Evolutionary conservation across 2,113 vertebrate species (phyloP), one percentile per base, ranked within the genome.

Genomic region (Sitta europaea): DNA sequence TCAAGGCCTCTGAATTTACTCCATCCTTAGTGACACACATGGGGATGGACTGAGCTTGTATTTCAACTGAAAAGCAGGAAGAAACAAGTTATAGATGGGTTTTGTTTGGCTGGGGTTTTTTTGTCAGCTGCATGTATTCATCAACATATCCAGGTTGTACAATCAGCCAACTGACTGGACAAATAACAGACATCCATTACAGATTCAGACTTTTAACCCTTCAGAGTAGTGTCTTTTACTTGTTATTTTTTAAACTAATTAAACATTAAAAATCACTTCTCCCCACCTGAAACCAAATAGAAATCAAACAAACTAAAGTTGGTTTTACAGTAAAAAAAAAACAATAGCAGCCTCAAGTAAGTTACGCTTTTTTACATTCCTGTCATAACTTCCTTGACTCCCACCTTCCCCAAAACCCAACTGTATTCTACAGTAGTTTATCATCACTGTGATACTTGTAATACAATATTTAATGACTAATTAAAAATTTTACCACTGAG

Each of bases 391-490:
- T 90, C 36, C 51, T 76, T 6, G 7, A 55, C 47, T 90, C 72
- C 65, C 67, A 55, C 55, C 77, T 76, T 82, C 65, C 80, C 70
- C 72, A 48, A 71, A 82, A 83, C 48, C 50, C 72, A 62, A 17
- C 51, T 0, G 7, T 82, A 80, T 62, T 82, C 82, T 43, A 21
- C 6, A 67, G 43, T 9, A 90, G 91, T 90, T 96, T 94, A 86
- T 86, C 50, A 78, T 86, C 75, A 90, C 77, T 81, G 68, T 74
- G 78, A 79, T 92, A 89, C 75, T 71, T 91, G 78, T 92, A 96
- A 95, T 81, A 70, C 40, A 71, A 90, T 57, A 88, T 86, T 96
- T 90, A 95, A 96, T 91, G 84, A 75, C 95, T 97, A 96, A 97
- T 96, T 97, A 95, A 97, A 95, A 91, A 67, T 33, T 80, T 94